Evolutionary conservation across 2,113 vertebrate genomes (phyloP).

Genomic region (Toxotes chatareus): DNA sequence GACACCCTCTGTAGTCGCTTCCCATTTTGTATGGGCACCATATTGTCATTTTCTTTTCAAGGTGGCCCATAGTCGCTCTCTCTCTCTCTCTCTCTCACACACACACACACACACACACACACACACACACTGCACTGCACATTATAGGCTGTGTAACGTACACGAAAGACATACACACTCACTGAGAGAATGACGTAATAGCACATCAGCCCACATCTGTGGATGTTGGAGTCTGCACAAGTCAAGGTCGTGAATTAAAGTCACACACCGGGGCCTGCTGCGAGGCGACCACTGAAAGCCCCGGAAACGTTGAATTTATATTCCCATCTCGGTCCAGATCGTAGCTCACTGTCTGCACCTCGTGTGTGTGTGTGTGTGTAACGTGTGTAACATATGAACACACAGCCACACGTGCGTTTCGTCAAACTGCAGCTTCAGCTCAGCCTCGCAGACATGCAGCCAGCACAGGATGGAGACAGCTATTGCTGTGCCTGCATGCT

Average conservation of each 20-base stretch:
- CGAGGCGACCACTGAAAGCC: neutral
- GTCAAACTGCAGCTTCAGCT: conserved; percentile 38
- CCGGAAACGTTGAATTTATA: conserved; percentile 1
- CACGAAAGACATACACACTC: conserved; percentile 17
- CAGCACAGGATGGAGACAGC: conserved; percentile 3
- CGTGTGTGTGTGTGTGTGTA: neutral
- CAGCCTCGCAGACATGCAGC: neutral
- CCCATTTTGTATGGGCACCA: conserved; percentile 29
- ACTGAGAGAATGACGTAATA: conserved; percentile 64
- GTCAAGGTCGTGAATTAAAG: conserved; percentile 80
- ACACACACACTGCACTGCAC: conserved; percentile 16
- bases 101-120: conserved; percentile 14
- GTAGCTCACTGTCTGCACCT: conserved; percentile 9
- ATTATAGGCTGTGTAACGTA: neutral
- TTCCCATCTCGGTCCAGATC: conserved; percentile 10
- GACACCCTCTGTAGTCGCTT: conserved; percentile 21
- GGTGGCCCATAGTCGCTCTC: neutral
- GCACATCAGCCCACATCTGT: conserved; percentile 71
- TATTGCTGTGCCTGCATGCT: neutral
- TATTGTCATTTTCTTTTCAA: conserved; percentile 42
- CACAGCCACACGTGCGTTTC: conserved; percentile 57
- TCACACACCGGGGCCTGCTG: neutral
- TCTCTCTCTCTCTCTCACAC: too few species aligned
- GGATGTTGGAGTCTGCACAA: conserved; percentile 47
- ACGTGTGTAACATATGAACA: conserved; percentile 20